phyloP scores from a whole-genome alignment of 2,113 vertebrate species.

The Embiotoca jacksoni region DNA sequence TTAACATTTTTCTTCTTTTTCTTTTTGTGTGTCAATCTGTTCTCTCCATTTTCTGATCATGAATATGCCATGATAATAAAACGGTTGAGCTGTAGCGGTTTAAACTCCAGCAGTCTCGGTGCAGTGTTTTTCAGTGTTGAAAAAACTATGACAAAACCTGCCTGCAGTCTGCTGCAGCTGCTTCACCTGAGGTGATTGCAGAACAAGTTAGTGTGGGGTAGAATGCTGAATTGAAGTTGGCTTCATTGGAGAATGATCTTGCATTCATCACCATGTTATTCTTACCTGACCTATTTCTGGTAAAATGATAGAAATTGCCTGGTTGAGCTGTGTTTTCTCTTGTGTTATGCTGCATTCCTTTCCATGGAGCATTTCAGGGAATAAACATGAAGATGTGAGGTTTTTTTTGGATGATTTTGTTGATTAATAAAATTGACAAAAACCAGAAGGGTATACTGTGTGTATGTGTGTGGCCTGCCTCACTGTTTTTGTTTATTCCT shows the following conservation, averaged over 20 bases:
- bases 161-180: slow-evolving; percentile 37
- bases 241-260: slow-evolving; percentile 38
- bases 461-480: neutral
- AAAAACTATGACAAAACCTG: slow-evolving; percentile 21
- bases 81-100: neutral
- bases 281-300: slow-evolving; percentile 67
- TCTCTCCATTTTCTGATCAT: neutral
- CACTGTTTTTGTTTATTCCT: neutral
- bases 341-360: slow-evolving; percentile 9
- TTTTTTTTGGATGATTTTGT: slow-evolving; percentile 1
- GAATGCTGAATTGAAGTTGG: slow-evolving; percentile 45
- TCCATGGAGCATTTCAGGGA: slow-evolving; percentile 20
- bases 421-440: slow-evolving; percentile 2
- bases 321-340: slow-evolving; percentile 31
- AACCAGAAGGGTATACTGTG: neutral
- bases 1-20: neutral
- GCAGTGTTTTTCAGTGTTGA: slow-evolving; percentile 1
- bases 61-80: neutral
- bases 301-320: slow-evolving; percentile 49
- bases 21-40: neutral
- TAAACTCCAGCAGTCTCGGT: slow-evolving; percentile 8
- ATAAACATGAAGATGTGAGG: neutral
- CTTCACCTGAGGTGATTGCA: slow-evolving; percentile 60
- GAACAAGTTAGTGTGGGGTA: slow-evolving; percentile 22
- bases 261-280: slow-evolving; percentile 55